phyloP scores from a whole-genome alignment of 2,797 vertebrate species.

The Mormyrus hasselquistii region DNA sequence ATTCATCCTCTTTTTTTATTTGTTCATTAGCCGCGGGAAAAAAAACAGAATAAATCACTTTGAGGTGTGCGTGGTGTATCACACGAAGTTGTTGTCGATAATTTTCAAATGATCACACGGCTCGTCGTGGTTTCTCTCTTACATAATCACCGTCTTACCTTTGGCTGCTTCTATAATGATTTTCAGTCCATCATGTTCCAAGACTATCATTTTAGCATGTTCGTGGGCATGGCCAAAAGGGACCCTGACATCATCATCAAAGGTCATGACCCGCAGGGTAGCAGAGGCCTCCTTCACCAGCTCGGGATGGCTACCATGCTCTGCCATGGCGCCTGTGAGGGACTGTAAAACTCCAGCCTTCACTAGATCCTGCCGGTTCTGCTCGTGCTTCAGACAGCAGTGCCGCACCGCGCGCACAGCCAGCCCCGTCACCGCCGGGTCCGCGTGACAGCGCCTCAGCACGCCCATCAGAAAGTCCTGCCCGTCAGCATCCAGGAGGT shows the following conservation, averaged over 20 bases:
- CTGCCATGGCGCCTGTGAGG: constrained; percentile 58
- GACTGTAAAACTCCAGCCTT: constrained; percentile 66
- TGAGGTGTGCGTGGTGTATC: background rate
- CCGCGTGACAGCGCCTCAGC: constrained; percentile 41
- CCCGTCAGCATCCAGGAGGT: constrained; percentile 75
- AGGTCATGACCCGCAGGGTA: constrained; percentile 79
- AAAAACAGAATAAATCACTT: background rate
- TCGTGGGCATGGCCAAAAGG: constrained; percentile 84
- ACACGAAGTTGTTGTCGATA: background rate
- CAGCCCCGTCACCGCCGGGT: constrained; percentile 46
- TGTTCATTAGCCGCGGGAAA: background rate
- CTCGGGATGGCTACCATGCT: constrained; percentile 48
- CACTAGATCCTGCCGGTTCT: constrained; percentile 80
- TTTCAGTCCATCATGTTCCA: constrained; percentile 76
- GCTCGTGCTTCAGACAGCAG: constrained; percentile 85
- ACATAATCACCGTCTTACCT: constrained; percentile 58
- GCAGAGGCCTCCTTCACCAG: constrained; percentile 68
- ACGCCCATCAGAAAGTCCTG: constrained; percentile 62
- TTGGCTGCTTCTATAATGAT: constrained; percentile 80
- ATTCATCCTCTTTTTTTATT: background rate
- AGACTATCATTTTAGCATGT: constrained; percentile 84
- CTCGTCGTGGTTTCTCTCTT: background rate
- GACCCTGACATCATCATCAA: constrained; percentile 87
- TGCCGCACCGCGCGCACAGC: constrained; percentile 63
- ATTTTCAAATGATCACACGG: background rate